Conservation (phyloP, 2,888 invertebrate genomes). For the Volucella inflata region DNA sequence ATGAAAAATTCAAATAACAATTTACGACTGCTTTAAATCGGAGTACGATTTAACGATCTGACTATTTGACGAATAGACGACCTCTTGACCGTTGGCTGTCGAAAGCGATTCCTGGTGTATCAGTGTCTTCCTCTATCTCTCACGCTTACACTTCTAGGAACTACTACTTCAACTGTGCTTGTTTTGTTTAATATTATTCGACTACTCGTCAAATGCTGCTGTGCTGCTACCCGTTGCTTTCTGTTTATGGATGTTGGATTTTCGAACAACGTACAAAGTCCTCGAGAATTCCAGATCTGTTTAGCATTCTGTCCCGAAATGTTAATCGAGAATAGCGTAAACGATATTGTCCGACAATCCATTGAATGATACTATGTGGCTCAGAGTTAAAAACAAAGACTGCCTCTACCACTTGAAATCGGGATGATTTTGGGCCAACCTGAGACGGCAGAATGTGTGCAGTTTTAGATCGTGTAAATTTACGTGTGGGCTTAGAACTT, state of each 20-base stretch:
- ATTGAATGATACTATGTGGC: constrained; percentile 7
- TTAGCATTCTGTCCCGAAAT: constrained; percentile 70
- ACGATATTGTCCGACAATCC: constrained; percentile 60
- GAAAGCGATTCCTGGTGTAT: not conserved
- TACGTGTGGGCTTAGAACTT: constrained; percentile 32
- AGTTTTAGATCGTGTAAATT: not conserved
- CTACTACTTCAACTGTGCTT: not conserved
- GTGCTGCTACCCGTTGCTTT: not conserved
- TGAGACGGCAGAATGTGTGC: constrained; percentile 26
- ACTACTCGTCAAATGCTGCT: not conserved
- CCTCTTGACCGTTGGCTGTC: constrained; percentile 16
- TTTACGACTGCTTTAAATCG: not conserved
- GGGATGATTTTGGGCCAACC: constrained; percentile 3
- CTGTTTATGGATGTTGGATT: constrained; percentile 2
- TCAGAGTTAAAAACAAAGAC: not conserved
- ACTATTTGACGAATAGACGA: constrained; percentile 9
- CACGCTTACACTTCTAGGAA: not conserved
- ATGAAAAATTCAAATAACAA: not conserved
- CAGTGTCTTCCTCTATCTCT: constrained; percentile 22
- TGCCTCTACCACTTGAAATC: not conserved
- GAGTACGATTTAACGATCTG: not conserved
- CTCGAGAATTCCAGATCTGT: constrained; percentile 62
- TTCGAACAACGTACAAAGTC: constrained; percentile 60
- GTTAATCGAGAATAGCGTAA: constrained; percentile 69
- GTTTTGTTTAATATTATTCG: no score